Evolutionary conservation across 2,797 vertebrate species (phyloP).

Genomic region (Halcyon smyrnensis): DNA sequence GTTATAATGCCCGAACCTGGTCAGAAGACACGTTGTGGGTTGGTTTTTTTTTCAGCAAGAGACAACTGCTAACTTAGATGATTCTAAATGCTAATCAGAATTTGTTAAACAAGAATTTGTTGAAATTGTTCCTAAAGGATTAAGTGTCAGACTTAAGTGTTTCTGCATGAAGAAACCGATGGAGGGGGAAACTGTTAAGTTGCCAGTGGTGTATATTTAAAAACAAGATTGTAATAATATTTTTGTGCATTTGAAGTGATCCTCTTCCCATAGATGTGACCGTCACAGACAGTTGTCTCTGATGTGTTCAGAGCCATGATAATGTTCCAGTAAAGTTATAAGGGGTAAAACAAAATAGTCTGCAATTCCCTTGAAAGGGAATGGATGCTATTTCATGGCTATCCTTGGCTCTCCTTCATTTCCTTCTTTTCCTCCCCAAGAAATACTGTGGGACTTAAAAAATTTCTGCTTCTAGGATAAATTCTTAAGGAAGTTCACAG

Average conservation of each 20-base stretch:
- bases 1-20: neutral
- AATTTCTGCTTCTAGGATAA: neutral
- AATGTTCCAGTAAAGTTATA: neutral
- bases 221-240: neutral
- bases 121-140: neutral
- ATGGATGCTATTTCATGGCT: neutral
- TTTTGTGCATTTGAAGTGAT: neutral
- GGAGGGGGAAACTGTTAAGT: neutral
- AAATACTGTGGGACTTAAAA: neutral
- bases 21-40: neutral
- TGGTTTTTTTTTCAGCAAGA: neutral
- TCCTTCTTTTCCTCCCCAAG: neutral
- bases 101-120: neutral
- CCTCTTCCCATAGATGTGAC: neutral
- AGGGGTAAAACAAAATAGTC: neutral
- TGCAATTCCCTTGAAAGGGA: neutral
- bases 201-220: neutral
- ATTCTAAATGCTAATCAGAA: neutral
- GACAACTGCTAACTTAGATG: neutral
- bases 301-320: neutral
- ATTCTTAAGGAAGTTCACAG: neutral
- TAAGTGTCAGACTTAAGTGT: neutral
- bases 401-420: neutral
- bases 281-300: neutral
- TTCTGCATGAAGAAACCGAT: neutral